Conservation (phyloP, 2,797 vertebrate species). For the Sparus aurata region DNA sequence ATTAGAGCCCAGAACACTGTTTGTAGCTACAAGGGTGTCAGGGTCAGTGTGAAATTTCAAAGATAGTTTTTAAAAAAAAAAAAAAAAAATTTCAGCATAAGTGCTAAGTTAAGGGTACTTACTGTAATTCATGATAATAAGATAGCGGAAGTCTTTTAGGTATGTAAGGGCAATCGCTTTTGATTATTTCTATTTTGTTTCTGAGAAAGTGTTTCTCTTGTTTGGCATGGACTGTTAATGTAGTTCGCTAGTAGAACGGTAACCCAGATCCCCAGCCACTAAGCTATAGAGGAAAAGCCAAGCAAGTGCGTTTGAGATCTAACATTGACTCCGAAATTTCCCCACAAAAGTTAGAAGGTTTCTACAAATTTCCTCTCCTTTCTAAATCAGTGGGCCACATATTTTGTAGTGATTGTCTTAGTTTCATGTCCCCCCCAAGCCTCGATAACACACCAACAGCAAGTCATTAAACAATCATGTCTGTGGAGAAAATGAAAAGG, state of each 20-base stretch:
- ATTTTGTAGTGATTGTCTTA: neutral
- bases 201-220: neutral
- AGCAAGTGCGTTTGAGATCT: neutral
- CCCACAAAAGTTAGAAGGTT: neutral
- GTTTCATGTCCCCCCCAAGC: neutral
- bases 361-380: too few species aligned
- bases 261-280: neutral
- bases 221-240: neutral
- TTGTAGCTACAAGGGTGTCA: too few species aligned
- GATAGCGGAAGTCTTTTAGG: too few species aligned
- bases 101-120: neutral
- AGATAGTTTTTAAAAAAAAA: too few species aligned
- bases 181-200: neutral
- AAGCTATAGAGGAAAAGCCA: neutral
- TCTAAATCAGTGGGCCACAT: too few species aligned
- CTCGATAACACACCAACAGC: neutral
- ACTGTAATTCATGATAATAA: too few species aligned
- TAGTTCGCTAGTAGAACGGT: neutral
- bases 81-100: too few species aligned
- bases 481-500: neutral
- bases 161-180: neutral
- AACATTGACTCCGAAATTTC: neutral
- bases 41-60: too few species aligned
- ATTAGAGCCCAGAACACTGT: neutral
- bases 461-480: neutral